Evolutionary conservation across 2,113 vertebrate genomes (phyloP), one percentile per base, ranked within the genome.

Genomic region (Siniperca chuatsi): DNA sequence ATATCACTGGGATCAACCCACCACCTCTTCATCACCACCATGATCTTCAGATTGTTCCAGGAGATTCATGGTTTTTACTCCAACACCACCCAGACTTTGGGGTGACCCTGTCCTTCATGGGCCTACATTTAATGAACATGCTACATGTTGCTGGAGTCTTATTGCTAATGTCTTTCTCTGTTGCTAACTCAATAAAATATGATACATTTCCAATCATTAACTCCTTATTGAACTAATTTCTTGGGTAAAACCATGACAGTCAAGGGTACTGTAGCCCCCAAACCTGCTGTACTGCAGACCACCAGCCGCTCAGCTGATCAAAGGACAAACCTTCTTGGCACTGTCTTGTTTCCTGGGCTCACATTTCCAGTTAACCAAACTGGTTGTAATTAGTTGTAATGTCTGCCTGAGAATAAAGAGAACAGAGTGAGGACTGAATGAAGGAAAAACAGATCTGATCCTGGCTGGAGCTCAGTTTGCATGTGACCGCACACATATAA

Each of bases 361-460:
- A 83, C 75, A 54, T 93, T 94, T 93, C 92, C 73, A 86, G 52
- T 83, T 86, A 87, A 90, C 76, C 83, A 80, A 91, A 89, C 86
- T 85, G 85, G 79, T 87, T 91, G 77, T 87, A 88, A 92, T 94
- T 89, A 94, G 81, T 29, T 29, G 29, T 29, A 69, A 74, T 9
- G 67, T 65, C 20, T n/a, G 87, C 90, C 89, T 70, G 66, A 52
- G 87, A 82, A 83, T 58, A 74, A 79, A 67, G 52, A 20, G 76
- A 75, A 71, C 52, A 48, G 35, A 74, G 50, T 8, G 42, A 66
- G 80, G 65, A 50, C 75, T 15, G 42, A 71, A 21, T 18, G 46
- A 16, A 16, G 62, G 62, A 75, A 61, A 83, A 70, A 69, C 73
- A 70, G 58, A 79, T 81, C 55, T 21, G 67, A 73, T 70, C 33